Evolutionary conservation across 2,113 vertebrate species (phyloP), one percentile per base, ranked within the genome.

Genomic region (Phaethornis superciliosus): DNA sequence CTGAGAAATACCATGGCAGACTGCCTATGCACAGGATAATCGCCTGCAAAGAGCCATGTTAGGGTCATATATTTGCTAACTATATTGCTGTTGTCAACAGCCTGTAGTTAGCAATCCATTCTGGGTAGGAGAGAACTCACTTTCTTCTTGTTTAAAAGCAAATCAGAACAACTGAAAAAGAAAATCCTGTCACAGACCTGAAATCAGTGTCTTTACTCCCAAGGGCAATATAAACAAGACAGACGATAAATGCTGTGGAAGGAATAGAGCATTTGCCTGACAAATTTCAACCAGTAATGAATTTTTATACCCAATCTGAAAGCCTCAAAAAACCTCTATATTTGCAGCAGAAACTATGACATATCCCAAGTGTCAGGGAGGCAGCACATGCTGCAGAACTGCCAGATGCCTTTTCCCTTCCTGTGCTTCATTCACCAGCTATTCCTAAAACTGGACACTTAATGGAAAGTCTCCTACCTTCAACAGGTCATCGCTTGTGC

Each of bases 131-230:
- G 42, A 89, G 55, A 91, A 82, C 78, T 85, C 89, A 69, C 86
- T 94, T 92, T 85, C 83, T 94, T 84, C 89, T 92, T 81, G 37
- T 93, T 93, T 85, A 91, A 91, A 94, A 96, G 94, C 84, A 94
- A 92, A 96, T 91, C 87, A 85, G 84, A 79, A 33, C 91, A 92
- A 91, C 69, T 89, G 75, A 40, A 86, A 85, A 67, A 85, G 69
- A 49, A 49, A 49, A 83, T 62, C 37, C 33, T 49, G 78, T 72
- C 91, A 81, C 9, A 21, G 69, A 44, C 46, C 62, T 62, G 62
- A 94, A 81, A 91, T 17, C 42, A 59, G 63, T 62, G 75, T 83
- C 74, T 89, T 84, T 75, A 46, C n/a, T 92, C 87, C 89, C 81
- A 85, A 82, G 84, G 84, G 84, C 54, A 79, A 77, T 32, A 79